A percentile compares a stretch with the other conserved stretches of the same genome.
Evolutionary conservation across 2,113 vertebrate species (phyloP).

Genomic region (Etheostoma cragini): DNA sequence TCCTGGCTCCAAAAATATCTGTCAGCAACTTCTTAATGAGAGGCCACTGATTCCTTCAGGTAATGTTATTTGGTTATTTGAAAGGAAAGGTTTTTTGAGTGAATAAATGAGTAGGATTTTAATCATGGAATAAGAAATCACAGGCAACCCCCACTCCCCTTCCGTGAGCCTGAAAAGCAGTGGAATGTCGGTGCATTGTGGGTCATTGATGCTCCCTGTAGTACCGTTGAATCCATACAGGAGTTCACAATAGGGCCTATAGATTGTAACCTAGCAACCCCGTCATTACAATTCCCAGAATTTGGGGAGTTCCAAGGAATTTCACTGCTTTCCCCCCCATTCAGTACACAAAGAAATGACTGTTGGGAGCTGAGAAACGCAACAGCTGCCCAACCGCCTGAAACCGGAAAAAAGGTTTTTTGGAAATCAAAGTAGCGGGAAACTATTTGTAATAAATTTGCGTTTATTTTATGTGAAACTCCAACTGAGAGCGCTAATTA

Average conservation of each 20-base stretch:
- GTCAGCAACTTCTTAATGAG: constrained; percentile 43
- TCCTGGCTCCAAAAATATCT: constrained; percentile 11
- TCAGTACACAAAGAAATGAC: constrained; percentile 62
- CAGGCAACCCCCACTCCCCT: constrained; percentile 34
- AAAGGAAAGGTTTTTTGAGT: constrained; percentile 10
- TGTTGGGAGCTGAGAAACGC: constrained; percentile 64
- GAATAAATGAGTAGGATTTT: constrained; percentile 36
- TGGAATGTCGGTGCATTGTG: constrained; percentile 72
- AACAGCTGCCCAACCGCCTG: constrained; percentile 40
- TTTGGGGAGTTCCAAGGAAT: constrained; percentile 74
- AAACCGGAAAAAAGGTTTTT: constrained; percentile 4
- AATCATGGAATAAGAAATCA: constrained; percentile 49
- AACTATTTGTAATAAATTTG: constrained; percentile 16
- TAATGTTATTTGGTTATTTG: constrained; percentile 4
- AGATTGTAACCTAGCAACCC: constrained; percentile 80
- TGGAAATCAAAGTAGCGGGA: constrained; percentile 28
- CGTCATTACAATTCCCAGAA: constrained; percentile 77
- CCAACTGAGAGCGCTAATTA: not conserved
- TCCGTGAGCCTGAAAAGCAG: constrained; percentile 61
- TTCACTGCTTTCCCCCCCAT: constrained; percentile 47
- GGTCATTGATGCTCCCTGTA: constrained; percentile 69
- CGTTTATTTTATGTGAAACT: constrained; percentile 8
- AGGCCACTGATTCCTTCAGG: constrained; percentile 1
- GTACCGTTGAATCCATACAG: constrained; percentile 71
- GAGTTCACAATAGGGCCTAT: constrained; percentile 76